A percentile compares a stretch with the other conserved stretches of the same genome.
These are phyloP conservation scores for Ptiloglossa arizonensis DNA, from an alignment of 1,140 invertebrate genomes.

Conservation along the genomic window DNA sequence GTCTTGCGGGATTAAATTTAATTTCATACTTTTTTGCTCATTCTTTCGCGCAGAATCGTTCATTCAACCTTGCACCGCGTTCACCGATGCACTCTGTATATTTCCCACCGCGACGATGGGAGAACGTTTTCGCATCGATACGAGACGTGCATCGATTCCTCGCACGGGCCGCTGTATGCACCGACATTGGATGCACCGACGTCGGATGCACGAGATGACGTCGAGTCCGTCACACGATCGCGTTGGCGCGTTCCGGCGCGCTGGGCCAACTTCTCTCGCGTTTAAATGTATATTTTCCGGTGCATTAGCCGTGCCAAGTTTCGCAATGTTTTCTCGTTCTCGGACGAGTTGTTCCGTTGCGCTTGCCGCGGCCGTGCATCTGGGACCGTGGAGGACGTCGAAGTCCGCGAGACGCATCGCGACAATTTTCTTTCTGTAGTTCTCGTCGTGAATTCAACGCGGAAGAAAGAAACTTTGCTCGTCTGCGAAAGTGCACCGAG, in stretches of 20 bases:
- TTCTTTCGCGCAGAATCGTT: no score
- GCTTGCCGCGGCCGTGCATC: no score
- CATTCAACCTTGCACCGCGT: no score
- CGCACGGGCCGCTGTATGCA: neutral
- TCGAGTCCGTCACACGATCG: neutral
- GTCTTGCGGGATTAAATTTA: no score
- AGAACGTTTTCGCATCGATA: slow-evolving; percentile 32
- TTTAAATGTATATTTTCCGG: slow-evolving; percentile 54
- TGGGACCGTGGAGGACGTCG: neutral
- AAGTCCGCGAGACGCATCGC: neutral
- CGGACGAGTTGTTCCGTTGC: neutral
- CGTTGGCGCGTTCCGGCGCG: neutral
- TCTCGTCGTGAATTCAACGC: slow-evolving; percentile 8
- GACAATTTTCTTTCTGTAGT: slow-evolving; percentile 1
- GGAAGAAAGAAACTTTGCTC: slow-evolving; percentile 40
- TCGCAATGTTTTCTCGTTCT: slow-evolving; percentile 3
- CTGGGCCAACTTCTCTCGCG: neutral
- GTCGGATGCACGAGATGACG: neutral
- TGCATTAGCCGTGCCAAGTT: slow-evolving; percentile 40
- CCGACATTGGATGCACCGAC: neutral
- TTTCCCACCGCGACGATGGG: slow-evolving; percentile 16
- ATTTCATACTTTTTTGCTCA: no score
- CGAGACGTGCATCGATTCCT: slow-evolving; percentile 27
- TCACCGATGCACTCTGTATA: no score
- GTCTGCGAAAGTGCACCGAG: slow-evolving; percentile 15